Evolutionary conservation across 2,797 vertebrate genomes (phyloP).

Genomic region (Cyclura pinguis): DNA sequence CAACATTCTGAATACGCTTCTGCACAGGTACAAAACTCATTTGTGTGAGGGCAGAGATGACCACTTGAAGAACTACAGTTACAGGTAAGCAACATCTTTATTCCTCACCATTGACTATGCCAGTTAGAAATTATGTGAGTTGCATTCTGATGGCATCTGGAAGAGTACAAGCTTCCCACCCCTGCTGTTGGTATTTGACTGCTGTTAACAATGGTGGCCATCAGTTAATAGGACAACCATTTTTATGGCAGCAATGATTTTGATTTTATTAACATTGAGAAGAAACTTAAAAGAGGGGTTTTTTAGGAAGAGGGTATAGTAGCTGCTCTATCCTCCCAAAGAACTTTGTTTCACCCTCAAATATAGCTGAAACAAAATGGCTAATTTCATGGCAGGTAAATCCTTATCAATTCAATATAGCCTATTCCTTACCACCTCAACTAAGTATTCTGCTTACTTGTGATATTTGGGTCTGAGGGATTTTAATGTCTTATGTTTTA

Average conservation of each 20-base stretch:
- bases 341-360: not conserved
- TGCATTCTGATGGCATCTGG: not conserved
- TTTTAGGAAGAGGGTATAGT: not conserved
- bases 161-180: not conserved
- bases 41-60: too few species aligned
- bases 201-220: not conserved
- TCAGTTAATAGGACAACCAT: not conserved
- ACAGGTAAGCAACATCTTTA: too few species aligned
- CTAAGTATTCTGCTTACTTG: not conserved
- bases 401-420: not conserved
- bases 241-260: not conserved
- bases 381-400: not conserved
- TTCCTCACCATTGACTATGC: not conserved
- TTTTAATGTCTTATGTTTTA: not conserved
- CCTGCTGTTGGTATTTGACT: not conserved
- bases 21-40: too few species aligned
- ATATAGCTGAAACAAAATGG: not conserved
- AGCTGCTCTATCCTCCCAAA: not conserved
- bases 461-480: not conserved
- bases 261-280: not conserved
- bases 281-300: not conserved
- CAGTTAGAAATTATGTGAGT: not conserved
- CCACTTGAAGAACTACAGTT: too few species aligned
- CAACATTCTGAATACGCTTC: too few species aligned
- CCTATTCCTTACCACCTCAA: not conserved